A percentile compares a stretch with the other conserved stretches of the same genome.
Evolutionary conservation across 2,797 vertebrate species (phyloP).

Genomic region (Poecilia wingei): DNA sequence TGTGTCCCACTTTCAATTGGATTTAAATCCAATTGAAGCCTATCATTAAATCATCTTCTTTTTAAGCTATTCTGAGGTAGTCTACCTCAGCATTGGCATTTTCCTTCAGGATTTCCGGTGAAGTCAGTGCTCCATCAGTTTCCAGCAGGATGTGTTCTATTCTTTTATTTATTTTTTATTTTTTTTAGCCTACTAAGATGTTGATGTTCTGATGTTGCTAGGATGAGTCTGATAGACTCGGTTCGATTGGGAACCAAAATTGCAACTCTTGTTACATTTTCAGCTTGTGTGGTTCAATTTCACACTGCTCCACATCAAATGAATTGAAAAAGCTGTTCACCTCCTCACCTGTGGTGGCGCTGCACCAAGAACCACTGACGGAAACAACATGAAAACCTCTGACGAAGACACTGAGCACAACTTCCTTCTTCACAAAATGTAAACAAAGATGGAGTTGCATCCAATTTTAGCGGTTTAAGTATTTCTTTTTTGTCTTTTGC

Average conservation of each 20-base stretch:
- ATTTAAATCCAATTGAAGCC: neutral
- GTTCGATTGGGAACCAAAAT: too few relatives aligned
- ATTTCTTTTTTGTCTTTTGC: neutral
- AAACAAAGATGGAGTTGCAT: neutral
- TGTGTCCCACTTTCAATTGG: neutral
- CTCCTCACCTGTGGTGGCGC: too few relatives aligned
- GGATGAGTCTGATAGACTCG: too few relatives aligned
- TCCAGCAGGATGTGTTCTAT: neutral
- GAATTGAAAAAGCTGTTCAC: too few relatives aligned
- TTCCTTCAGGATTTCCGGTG: neutral
- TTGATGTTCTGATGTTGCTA: too few relatives aligned
- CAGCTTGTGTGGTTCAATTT: too few relatives aligned
- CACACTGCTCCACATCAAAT: too few relatives aligned
- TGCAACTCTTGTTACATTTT: too few relatives aligned
- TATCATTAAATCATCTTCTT: neutral
- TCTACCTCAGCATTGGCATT: neutral
- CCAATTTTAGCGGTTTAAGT: neutral
- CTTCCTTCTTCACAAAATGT: too few relatives aligned
- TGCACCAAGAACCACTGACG: too few relatives aligned
- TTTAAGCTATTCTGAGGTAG: neutral
- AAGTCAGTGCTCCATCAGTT: neutral
- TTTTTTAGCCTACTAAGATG: neutral
- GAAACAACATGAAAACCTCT: too few relatives aligned
- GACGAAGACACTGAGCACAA: too few relatives aligned
- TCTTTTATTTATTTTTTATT: neutral